Evolutionary conservation across 2,113 vertebrate genomes (phyloP), one percentile per base, ranked within the genome.

Genomic region (Machaerirhynchus nigripectus): DNA sequence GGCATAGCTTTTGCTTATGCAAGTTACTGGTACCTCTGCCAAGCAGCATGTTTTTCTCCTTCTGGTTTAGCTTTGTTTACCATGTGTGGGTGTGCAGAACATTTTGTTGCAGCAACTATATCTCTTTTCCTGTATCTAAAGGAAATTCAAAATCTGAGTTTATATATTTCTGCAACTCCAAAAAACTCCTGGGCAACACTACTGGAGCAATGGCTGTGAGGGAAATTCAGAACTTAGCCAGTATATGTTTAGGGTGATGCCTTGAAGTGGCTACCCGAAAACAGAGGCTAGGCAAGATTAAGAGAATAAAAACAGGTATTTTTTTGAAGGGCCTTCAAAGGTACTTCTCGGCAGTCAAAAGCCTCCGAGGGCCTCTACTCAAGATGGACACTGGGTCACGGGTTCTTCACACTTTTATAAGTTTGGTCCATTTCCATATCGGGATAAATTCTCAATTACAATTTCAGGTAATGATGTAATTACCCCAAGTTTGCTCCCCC

Each of bases 21-120:
- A 83, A 84, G 28, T 87, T 70, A 74, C 10, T 31, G 40, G 0
- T 61, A n/a, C 15, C 37, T 63, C 42, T 89, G 78, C 68, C 90
- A 94, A 92, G 16, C 1, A 6, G 28, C 28, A 64, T 80, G 55
- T 86, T 96, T 95, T 94, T 53, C 37, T 76, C 60, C 56, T 87
- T 82, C 75, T 91, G 61, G 23, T 89, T 89, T 89, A 94, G 50
- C 90, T 91, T 90, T 79, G 61, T 42, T 75, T 91, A 76, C 37
- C 30, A n/a, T 6, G 5, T 11, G 30, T 37, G 71, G 27, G 70
- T 59, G 63, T 60, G 31, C 56, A 79, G 71, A 93, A 86, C 52
- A 71, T 87, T 86, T 50, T 82, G 31, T 80, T 79, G 61, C 59
- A 82, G 46, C 3, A 3, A 53, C 55, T 82, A 4, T 80, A 46